These are phyloP conservation scores for Dascyllus trimaculatus DNA, from an alignment of 2,113 vertebrate species.

Conservation along the genomic window DNA sequence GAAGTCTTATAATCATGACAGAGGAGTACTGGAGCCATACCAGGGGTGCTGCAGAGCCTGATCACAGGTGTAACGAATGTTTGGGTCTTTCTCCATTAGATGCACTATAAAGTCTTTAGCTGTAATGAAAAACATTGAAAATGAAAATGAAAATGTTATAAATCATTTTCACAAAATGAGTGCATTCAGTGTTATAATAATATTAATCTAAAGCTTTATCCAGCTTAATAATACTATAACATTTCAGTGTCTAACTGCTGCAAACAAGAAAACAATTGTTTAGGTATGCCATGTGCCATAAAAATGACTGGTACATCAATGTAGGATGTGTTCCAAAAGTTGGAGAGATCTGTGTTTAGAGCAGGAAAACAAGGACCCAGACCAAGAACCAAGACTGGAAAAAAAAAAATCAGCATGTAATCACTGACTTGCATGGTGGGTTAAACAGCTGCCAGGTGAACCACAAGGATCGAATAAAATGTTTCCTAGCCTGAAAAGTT, in stretches of 20 bases:
- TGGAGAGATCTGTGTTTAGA: not conserved
- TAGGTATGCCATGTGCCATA: not conserved
- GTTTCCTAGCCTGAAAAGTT: not conserved
- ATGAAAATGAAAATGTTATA: not conserved
- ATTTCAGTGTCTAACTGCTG: not conserved
- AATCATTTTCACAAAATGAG: not conserved
- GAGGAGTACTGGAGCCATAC: conserved; percentile 78
- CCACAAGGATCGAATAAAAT: not conserved
- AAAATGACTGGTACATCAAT: not conserved
- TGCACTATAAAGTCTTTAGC: conserved; percentile 98
- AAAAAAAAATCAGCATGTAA: conserved; percentile 11
- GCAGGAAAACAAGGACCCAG: conserved; percentile 19
- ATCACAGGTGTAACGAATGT: conserved; percentile 92
- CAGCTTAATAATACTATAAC: not conserved
- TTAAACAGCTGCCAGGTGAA: conserved; percentile 16
- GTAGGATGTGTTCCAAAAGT: conserved; percentile 17
- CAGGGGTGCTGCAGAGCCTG: conserved; percentile 97
- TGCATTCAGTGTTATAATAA: not conserved
- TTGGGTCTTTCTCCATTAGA: conserved; percentile 95
- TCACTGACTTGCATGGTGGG: conserved; percentile 20
- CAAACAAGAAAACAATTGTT: not conserved
- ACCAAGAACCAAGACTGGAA: conserved; percentile 3
- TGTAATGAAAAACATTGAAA: conserved; percentile 62
- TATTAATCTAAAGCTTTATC: conserved; percentile 1
- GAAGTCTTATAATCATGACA: not conserved